Conservation (phyloP, 1,140 invertebrate genomes). For the Aplysia californica region DNA sequence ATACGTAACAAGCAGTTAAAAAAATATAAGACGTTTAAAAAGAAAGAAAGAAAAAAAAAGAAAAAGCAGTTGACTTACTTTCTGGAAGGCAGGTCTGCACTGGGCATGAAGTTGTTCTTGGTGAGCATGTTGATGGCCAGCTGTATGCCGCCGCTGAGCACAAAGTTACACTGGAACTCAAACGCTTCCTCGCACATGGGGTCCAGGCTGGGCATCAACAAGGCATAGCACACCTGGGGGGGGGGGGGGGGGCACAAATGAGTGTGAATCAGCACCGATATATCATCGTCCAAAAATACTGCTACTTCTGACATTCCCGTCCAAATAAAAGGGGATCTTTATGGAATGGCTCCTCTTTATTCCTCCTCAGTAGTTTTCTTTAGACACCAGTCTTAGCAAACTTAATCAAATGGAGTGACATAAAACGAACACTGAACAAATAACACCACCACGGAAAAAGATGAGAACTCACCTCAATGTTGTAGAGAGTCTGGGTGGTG, state of each 20-base stretch:
- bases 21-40: too few species aligned
- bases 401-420: background rate
- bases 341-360: background rate
- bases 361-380: background rate
- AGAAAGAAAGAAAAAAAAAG: too few species aligned
- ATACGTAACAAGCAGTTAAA: too few species aligned
- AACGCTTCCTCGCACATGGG: slow-evolving; percentile 84
- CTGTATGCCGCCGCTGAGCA: slow-evolving; percentile 85
- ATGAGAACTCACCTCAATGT: slow-evolving; percentile 55
- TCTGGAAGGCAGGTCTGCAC: slow-evolving; percentile 84
- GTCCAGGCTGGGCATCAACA: slow-evolving; percentile 91
- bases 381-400: background rate
- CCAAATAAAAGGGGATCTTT: too few species aligned
- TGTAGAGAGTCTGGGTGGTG: slow-evolving; percentile 83
- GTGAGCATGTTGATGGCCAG: slow-evolving; percentile 86
- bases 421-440: background rate
- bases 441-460: background rate
- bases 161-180: slow-evolving; percentile 85
- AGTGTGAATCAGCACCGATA: too few species aligned
- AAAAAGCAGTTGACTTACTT: too few species aligned
- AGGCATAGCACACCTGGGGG: slow-evolving; percentile 86
- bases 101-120: slow-evolving; percentile 87
- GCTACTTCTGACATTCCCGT: too few species aligned
- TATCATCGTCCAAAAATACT: too few species aligned
- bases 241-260: background rate